These are phyloP conservation scores for Tachina fera DNA, from an alignment of 2,888 invertebrate species.

Conservation along the genomic window DNA sequence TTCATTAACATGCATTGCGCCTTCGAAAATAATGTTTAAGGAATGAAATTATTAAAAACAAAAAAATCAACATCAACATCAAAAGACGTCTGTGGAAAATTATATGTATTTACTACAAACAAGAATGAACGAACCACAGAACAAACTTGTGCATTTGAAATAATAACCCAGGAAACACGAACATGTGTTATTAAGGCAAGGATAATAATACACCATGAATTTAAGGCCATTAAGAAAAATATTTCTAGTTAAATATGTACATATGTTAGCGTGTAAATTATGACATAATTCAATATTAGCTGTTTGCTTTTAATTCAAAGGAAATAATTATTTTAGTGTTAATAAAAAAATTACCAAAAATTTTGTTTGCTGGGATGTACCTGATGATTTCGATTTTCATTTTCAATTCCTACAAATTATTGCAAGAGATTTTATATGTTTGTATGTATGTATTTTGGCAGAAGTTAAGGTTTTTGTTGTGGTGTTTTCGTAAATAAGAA, in stretches of 20 bases:
- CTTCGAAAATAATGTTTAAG: constrained; percentile 41
- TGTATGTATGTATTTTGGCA: not conserved
- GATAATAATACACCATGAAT: not conserved
- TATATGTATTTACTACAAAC: constrained; percentile 7
- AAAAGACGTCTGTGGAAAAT: constrained; percentile 52
- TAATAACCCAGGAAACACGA: constrained; percentile 24
- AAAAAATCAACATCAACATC: constrained; percentile 54
- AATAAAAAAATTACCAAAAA: not conserved
- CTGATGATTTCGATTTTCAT: constrained; percentile 50
- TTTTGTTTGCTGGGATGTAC: constrained; percentile 27
- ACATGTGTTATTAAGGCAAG: not conserved
- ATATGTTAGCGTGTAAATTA: too few species aligned
- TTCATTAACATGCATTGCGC: constrained; percentile 67
- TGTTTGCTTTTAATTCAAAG: too few species aligned
- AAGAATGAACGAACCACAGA: not conserved
- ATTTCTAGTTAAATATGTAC: too few species aligned
- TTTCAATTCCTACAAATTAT: constrained; percentile 55
- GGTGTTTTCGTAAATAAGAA: constrained; percentile 33
- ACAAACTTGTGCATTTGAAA: not conserved
- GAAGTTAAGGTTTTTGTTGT: constrained; percentile 27
- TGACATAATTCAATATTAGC: too few species aligned
- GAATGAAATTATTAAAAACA: constrained; percentile 36
- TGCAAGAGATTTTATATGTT: constrained; percentile 37
- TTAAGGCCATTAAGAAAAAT: too few species aligned
- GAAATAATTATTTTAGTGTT: too few species aligned